Evolutionary conservation across 2,888 invertebrate genomes (phyloP).

Genomic region (Parasteatoda lunata): DNA sequence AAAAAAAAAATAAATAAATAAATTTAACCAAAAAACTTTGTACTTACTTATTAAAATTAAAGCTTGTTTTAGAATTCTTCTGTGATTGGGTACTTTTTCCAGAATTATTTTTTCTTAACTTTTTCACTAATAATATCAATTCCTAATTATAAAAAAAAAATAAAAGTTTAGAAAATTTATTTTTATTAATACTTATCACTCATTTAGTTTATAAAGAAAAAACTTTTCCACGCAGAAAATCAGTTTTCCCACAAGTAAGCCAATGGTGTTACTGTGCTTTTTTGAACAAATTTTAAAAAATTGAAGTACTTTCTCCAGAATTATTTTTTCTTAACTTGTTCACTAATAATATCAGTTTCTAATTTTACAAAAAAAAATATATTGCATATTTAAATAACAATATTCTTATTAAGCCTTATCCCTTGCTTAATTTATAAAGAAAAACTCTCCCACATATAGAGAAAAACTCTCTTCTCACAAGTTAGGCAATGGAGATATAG

Average conservation of each 20-base stretch:
- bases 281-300: not conserved
- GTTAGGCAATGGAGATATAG: too few species aligned
- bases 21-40: not conserved
- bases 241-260: too few species aligned
- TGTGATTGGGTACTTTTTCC: not conserved
- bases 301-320: not conserved
- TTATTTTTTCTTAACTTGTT: constrained; percentile 13
- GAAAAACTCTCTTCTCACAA: not conserved
- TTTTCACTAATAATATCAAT: constrained; percentile 32
- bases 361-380: not conserved
- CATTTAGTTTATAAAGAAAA: not conserved
- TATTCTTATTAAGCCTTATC: too few species aligned
- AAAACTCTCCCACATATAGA: not conserved
- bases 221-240: not conserved
- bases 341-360: constrained; percentile 39
- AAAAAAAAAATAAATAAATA: too few species aligned
- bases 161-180: not conserved
- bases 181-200: too few species aligned
- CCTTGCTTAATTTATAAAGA: not conserved
- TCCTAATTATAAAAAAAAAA: constrained; percentile 19
- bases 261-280: too few species aligned
- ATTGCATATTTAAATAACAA: not conserved
- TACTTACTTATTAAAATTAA: constrained; percentile 42
- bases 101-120: not conserved
- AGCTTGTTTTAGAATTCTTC: not conserved